Conservation (phyloP, 35 echinoderm and acorn worm species). For the Nesometra sesokonis region DNA sequence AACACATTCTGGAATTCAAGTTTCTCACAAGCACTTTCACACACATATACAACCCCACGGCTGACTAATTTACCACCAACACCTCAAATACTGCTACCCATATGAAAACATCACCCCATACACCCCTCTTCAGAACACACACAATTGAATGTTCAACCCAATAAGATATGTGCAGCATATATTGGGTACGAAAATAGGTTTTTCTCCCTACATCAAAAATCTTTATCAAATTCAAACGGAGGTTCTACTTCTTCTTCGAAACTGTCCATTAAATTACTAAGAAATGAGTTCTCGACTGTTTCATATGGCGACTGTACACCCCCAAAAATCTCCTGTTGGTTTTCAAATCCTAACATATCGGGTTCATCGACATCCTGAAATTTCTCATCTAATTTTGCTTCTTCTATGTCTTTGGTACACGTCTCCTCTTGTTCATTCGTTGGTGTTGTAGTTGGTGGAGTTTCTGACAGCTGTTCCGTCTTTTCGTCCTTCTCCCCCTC, state of each 20-base stretch:
- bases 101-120: too few relatives aligned
- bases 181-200: not conserved
- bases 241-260: not conserved
- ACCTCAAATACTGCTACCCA: not conserved
- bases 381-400: not conserved
- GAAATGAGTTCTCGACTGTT: not conserved
- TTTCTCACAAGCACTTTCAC: not conserved
- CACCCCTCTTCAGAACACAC: not conserved
- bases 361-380: conserved; percentile 24
- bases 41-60: not conserved
- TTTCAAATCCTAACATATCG: too few relatives aligned
- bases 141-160: not conserved
- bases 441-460: not conserved
- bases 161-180: not conserved
- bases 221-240: not conserved
- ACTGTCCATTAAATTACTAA: not conserved
- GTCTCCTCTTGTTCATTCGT: conserved; percentile 2
- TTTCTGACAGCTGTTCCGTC: not conserved
- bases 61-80: too few relatives aligned
- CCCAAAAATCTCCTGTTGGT: too few relatives aligned
- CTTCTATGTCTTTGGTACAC: conserved; percentile 18
- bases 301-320: not conserved
- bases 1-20: not conserved
- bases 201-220: not conserved
- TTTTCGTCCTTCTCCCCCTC: not conserved